These are phyloP conservation scores for Chaetogeoica ovagalla DNA, from an alignment of 2,888 invertebrate species.

Conservation along the genomic window DNA sequence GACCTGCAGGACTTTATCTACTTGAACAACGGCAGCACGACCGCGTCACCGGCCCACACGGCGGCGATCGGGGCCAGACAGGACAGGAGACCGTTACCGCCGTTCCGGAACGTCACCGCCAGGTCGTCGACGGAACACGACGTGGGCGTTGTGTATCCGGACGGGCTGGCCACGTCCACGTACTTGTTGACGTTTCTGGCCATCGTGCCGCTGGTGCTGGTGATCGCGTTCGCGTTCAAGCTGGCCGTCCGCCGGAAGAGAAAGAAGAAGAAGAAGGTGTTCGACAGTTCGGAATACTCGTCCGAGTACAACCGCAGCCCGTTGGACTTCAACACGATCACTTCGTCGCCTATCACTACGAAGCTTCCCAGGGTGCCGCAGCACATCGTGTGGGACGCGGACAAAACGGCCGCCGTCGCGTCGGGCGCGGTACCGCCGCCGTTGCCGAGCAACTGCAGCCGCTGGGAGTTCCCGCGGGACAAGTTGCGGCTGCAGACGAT, in stretches of 20 bases:
- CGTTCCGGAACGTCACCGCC: neutral
- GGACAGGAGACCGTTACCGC: neutral
- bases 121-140: constrained; percentile 27
- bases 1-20: constrained; percentile 50
- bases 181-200: constrained; percentile 61
- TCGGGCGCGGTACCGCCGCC: constrained; percentile 15
- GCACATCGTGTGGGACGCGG: constrained; percentile 56
- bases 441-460: constrained; percentile 35
- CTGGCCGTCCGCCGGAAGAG: constrained; percentile 56
- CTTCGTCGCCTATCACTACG: constrained; percentile 56
- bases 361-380: constrained; percentile 57
- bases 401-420: constrained; percentile 41
- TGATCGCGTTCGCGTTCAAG: constrained; percentile 58
- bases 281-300: constrained; percentile 63
- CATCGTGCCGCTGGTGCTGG: constrained; percentile 61
- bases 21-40: constrained; percentile 30
- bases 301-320: constrained; percentile 61
- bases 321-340: constrained; percentile 54
- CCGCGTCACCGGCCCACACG: neutral
- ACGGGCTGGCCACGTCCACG: constrained; percentile 59
- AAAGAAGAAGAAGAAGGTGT: constrained; percentile 59
- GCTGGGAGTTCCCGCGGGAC: constrained; percentile 78
- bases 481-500: constrained; percentile 77
- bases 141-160: constrained; percentile 42
- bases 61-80: constrained; percentile 21